Evolutionary conservation across 1,140 invertebrate species (phyloP).

Genomic region (Hypothenemus hampei): DNA sequence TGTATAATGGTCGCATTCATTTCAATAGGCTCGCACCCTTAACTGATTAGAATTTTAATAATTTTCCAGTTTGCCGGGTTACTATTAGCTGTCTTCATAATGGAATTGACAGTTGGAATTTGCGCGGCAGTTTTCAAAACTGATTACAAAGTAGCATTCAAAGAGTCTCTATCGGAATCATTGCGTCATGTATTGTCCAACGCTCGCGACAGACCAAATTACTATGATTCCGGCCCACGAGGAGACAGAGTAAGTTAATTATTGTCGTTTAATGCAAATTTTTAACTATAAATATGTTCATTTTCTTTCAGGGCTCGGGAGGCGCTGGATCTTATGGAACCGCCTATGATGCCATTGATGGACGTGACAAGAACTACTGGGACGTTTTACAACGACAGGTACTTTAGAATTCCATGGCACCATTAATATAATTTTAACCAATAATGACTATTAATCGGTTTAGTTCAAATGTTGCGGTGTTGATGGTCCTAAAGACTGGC

Average conservation of each 20-base stretch:
- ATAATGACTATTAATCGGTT: conserved; percentile 7
- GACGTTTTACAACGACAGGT: conserved; percentile 27
- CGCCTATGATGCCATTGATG: conserved; percentile 23
- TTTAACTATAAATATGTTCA: background rate
- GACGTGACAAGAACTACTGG: conserved; percentile 29
- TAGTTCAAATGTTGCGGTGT: conserved; percentile 65
- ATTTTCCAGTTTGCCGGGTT: conserved; percentile 26
- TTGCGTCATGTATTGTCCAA: conserved; percentile 49
- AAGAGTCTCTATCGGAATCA: conserved; percentile 52
- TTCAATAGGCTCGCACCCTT: no score
- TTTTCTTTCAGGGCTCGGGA: background rate
- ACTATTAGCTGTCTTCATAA: conserved; percentile 22
- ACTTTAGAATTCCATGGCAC: background rate
- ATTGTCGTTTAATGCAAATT: background rate
- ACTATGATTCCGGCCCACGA: conserved; percentile 44
- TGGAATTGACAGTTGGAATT: conserved; percentile 62
- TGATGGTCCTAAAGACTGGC: conserved; percentile 49
- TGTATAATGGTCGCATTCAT: no score
- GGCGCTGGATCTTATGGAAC: conserved; percentile 14
- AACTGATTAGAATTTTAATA: no score
- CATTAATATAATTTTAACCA: background rate
- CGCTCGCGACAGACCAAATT: conserved; percentile 55
- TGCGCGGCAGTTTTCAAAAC: conserved; percentile 54
- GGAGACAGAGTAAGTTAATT: conserved; percentile 17
- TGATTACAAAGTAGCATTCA: conserved; percentile 56